These are phyloP conservation scores for Psittacula echo DNA, from an alignment of 2,797 vertebrate species.

Conservation along the genomic window DNA sequence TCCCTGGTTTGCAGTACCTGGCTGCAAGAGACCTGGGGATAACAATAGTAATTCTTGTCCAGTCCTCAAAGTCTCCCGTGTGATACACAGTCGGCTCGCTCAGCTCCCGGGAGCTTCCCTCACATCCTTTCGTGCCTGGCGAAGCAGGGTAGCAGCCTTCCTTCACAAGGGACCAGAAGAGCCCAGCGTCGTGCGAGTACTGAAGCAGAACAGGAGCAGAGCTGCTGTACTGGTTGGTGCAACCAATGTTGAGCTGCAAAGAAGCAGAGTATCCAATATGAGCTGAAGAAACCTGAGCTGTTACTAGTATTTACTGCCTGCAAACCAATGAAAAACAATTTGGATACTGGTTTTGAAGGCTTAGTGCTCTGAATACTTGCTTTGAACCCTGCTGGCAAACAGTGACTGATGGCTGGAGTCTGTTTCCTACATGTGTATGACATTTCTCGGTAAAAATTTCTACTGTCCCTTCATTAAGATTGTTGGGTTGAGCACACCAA, in stretches of 20 bases:
- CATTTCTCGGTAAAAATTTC: neutral
- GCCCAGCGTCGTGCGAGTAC: conserved; percentile 94
- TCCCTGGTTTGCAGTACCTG: conserved; percentile 81
- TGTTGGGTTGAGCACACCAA: neutral
- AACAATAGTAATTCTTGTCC: conserved; percentile 92
- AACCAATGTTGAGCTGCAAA: conserved; percentile 91
- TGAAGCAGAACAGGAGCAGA: conserved; percentile 92
- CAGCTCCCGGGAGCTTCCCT: conserved; percentile 92
- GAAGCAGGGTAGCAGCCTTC: conserved; percentile 94
- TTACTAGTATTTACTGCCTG: neutral
- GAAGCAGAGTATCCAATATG: neutral
- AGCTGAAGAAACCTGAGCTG: neutral
- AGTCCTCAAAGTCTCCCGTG: conserved; percentile 93
- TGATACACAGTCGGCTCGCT: conserved; percentile 90
- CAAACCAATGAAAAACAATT: neutral
- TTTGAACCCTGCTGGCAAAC: neutral
- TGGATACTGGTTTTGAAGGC: neutral
- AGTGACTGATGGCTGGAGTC: neutral
- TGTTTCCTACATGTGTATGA: neutral
- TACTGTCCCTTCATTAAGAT: neutral
- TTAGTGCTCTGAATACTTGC: neutral
- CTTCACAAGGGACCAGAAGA: conserved; percentile 91
- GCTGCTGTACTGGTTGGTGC: conserved; percentile 88
- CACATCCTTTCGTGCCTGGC: conserved; percentile 84
- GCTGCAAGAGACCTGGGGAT: conserved; percentile 90